Evolutionary conservation across 2,888 invertebrate genomes (phyloP).

Genomic region (Clistopyga incitator): DNA sequence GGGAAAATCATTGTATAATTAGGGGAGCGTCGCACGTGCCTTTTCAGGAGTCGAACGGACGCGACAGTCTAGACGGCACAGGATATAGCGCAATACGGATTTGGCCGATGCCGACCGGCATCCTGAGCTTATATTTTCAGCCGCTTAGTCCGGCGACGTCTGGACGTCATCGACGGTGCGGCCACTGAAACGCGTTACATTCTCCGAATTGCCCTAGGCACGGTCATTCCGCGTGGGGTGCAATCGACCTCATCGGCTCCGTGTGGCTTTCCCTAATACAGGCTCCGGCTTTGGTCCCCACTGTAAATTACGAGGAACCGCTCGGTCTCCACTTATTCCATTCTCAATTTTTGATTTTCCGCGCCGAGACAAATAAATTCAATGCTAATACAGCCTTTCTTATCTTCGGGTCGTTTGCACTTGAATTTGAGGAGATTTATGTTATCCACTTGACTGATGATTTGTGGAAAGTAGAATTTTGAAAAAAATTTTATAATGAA

Average conservation of each 20-base stretch:
- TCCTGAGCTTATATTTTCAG: slow-evolving; percentile 55
- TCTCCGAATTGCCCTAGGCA: slow-evolving; percentile 67
- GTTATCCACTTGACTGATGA: too few relatives aligned
- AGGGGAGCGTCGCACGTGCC: slow-evolving; percentile 22
- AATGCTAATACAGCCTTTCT: neutral
- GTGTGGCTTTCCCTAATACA: slow-evolving; percentile 21
- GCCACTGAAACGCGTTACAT: slow-evolving; percentile 66
- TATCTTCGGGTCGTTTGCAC: neutral
- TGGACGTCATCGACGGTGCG: slow-evolving; percentile 57
- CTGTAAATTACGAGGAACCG: slow-evolving; percentile 52
- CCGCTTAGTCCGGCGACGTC: slow-evolving; percentile 71
- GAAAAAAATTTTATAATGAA: too few relatives aligned
- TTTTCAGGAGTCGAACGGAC: neutral
- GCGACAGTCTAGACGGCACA: slow-evolving; percentile 60
- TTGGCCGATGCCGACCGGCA: slow-evolving; percentile 44
- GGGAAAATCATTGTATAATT: slow-evolving; percentile 3
- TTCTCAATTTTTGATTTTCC: slow-evolving; percentile 31
- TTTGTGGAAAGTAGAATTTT: too few relatives aligned
- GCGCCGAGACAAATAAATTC: neutral
- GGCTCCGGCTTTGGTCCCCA: slow-evolving; percentile 43
- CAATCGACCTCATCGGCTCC: slow-evolving; percentile 36
- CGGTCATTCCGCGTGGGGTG: slow-evolving; percentile 51
- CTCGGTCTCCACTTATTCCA: neutral
- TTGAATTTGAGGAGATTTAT: neutral
- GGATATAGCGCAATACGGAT: slow-evolving; percentile 34